Evolutionary conservation across 2,113 vertebrate genomes (phyloP), one percentile per base, ranked within the genome.

Genomic region (Microtus richardsoni): DNA sequence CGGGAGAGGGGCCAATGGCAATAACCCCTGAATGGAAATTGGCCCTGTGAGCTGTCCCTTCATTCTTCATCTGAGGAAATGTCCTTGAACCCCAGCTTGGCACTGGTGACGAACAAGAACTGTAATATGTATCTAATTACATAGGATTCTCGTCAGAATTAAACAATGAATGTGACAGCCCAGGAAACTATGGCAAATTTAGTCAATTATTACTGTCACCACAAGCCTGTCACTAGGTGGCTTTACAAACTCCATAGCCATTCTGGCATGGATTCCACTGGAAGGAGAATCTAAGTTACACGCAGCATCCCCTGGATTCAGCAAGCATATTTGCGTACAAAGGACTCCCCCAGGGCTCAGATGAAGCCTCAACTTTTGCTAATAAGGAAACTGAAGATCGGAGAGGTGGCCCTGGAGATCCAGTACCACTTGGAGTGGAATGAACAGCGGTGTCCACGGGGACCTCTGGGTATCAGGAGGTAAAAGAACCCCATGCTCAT

Each of bases 351-450:
- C 1, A 1, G 5, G 14, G 21, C 78, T 41, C 41, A 5, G 24
- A 10, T 0, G 64, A 73, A 39, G 3, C 0, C 4, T 39, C 19
- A 74, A 14, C 47, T 64, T 94, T 91, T 78, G 36, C 64, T 74
- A 60, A 62, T 1, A 39, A 91, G 33, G 71, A 91, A 82, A 89
- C 44, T 74, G 92, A 96, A 93, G 77, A 60, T 84, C 70, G 85
- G 64, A 41, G 39, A 93, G 70, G 39, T 47, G 14, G 9, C 78
- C 84, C 5, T 1, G 82, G 54, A 52, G 68, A 30, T 24, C 17
- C 64, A 41, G 41, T 36, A 75, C 36, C 36, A 3, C 41, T 4
- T 0, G 14, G 8, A 47, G 58, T 9, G n/a, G 9, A 30, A n/a
- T 10, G 39, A 13, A 13, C 3, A 54, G 47, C 41, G 2, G 3